Base-by-base conservation (phyloP, 2,797 vertebrate species). In the Crotalus adamanteus region DNA sequence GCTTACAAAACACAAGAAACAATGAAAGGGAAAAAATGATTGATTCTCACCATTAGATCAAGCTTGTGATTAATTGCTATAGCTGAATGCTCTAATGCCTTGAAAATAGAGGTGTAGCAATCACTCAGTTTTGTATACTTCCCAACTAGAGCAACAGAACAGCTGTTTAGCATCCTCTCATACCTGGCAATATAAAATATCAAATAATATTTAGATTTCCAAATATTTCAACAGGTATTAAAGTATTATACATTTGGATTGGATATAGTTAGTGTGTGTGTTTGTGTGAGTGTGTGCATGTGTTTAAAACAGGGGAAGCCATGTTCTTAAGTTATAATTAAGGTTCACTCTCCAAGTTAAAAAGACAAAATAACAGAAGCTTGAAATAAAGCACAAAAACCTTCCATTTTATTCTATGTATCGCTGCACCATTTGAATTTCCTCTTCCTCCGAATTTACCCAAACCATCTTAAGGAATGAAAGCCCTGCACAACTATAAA, bases 81-180 rank as follows among this genome's bases (percentile, higher is more conserved):
- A 0, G 98, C 98, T 9, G 98, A 98, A 93, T 98, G 98, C 85
- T 98, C 98, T 92, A 98, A 92, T 87, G 98, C 98, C 95, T 98
- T 98, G 95, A 98, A 98, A 94, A 98, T 97, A 2, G 98, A 98
- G 0, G 97, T 96, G 3, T 98, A 98, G 96, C 97, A 98, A 93
- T 98, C 98, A 92, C 97, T 97, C 47, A 98, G 96, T 90, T 98
- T 98, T 85, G 98, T 98, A 73, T 98, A 98, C 91, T 98, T 98
- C 94, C 98, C 98, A 55, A 98, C 98, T 3, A 98, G 97, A 78
- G 98, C 98, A 73, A 98, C 98, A 91, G 97, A 98, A 93, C 98
- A 98, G 8, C 96, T 97, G 94, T 98, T 98, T 96, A 97, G 95
- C 91, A 98, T 91, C 86, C 96, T 97, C 94, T 98, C 98, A 0